A percentile compares a stretch with the other conserved stretches of the same genome.
Conservation (phyloP, 2,113 vertebrate genomes). For the Albula glossodonta region DNA sequence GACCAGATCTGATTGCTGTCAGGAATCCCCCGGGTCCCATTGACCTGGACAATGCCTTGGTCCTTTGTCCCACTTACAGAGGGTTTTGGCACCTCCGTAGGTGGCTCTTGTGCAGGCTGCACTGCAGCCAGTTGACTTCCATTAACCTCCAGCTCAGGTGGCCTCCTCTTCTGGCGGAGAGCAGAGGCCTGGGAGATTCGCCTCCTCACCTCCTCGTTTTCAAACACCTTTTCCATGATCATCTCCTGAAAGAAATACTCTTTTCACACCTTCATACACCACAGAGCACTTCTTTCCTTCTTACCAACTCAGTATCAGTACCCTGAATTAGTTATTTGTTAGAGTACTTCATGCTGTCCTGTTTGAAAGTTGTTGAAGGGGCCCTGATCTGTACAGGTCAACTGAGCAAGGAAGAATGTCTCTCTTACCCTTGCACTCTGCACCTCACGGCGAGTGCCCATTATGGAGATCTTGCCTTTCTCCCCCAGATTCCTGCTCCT, state of each 20-base stretch:
- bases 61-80: conserved; percentile 47
- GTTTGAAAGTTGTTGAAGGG: too few relatives aligned
- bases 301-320: not conserved
- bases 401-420: not conserved
- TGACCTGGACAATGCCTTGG: conserved; percentile 16
- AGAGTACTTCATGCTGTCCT: too few relatives aligned
- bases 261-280: not conserved
- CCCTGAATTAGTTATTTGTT: too few relatives aligned
- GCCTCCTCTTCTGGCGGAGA: conserved; percentile 69
- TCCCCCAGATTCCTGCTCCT: conserved; percentile 37
- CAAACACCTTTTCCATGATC: conserved; percentile 79
- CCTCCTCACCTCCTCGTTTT: conserved; percentile 71
- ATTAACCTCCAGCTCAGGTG: conserved; percentile 30
- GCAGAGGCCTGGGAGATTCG: conserved; percentile 74
- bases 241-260: conserved; percentile 64
- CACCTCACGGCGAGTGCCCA: conserved; percentile 77
- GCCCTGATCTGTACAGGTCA: not conserved
- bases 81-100: conserved; percentile 40
- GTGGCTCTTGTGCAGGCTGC: conserved; percentile 27
- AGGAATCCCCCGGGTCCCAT: conserved; percentile 9
- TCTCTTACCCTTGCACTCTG: conserved; percentile 77
- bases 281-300: not conserved
- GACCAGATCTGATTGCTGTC: not conserved
- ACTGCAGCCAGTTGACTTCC: conserved; percentile 23
- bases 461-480: conserved; percentile 70